Conservation (phyloP, 2,888 invertebrate species). For the Romanomermis culicivorax region DNA sequence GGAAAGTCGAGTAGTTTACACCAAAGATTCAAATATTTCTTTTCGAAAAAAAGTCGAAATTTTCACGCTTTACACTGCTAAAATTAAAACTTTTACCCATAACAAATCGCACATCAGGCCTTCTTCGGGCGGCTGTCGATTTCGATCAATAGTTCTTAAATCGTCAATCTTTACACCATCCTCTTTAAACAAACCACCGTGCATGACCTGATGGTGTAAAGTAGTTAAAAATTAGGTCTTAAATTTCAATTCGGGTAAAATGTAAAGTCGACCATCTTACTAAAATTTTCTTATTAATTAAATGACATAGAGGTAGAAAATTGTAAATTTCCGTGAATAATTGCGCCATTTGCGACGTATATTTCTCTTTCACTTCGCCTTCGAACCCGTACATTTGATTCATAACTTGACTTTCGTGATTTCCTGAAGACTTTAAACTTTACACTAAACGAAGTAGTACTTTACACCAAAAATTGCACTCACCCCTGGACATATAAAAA, state of each 20-base stretch:
- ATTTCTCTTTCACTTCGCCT: conserved; percentile 44
- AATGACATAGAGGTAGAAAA: conserved; percentile 82
- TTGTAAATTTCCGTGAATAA: conserved; percentile 97
- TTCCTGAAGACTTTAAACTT: conserved; percentile 41
- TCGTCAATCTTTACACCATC: conserved; percentile 82
- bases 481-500: conserved; percentile 92
- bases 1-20: too few relatives aligned
- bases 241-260: neutral
- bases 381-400: too few relatives aligned
- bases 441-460: neutral
- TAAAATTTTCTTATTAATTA: conserved; percentile 60
- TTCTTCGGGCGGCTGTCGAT: too few relatives aligned
- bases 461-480: too few relatives aligned
- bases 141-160: too few relatives aligned
- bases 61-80: too few relatives aligned
- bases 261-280: conserved; percentile 32
- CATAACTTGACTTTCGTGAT: too few relatives aligned
- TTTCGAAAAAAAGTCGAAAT: too few relatives aligned
- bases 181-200: conserved; percentile 84
- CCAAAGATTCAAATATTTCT: too few relatives aligned
- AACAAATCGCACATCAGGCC: too few relatives aligned
- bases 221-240: too few relatives aligned
- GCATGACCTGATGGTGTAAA: conserved; percentile 53
- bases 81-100: too few relatives aligned
- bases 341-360: conserved; percentile 72